Percentiles rank a stretch among this genome's conserved stretches.
phyloP scores from a whole-genome alignment of 2,888 invertebrate species.

The Sinopyrophorus schimmeli region DNA sequence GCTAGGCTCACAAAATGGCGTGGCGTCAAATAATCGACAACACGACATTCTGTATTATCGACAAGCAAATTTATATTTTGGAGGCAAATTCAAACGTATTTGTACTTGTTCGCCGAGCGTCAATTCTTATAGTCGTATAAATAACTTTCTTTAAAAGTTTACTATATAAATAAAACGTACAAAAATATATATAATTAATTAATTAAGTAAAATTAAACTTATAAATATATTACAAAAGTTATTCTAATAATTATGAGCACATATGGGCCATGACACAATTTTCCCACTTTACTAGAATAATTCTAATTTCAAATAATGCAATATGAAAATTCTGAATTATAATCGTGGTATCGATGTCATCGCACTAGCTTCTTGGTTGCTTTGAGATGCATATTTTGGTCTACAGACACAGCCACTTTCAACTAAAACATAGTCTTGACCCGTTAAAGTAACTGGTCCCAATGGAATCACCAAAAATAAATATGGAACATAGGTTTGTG shows the following conservation, averaged over 20 bases:
- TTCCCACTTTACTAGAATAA: conserved; percentile 11
- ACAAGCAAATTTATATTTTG: neutral
- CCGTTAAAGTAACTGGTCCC: conserved; percentile 87
- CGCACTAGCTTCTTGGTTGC: conserved; percentile 50
- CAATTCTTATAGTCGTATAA: too few relatives aligned
- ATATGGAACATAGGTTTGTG: conserved; percentile 90
- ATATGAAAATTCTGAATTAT: conserved; percentile 35
- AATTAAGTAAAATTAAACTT: conserved; percentile 22
- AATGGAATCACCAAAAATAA: conserved; percentile 87
- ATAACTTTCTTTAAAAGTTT: too few relatives aligned
- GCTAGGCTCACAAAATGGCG: conserved; percentile 45
- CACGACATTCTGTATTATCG: conserved; percentile 15
- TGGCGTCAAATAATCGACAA: conserved; percentile 42
- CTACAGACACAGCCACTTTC: conserved; percentile 92
- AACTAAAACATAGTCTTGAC: conserved; percentile 92
- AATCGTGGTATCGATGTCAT: conserved; percentile 52
- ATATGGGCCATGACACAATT: conserved; percentile 25
- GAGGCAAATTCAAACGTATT: conserved; percentile 15
- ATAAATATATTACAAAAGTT: conserved; percentile 25
- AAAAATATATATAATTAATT: conserved; percentile 15
- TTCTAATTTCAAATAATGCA: conserved; percentile 4
- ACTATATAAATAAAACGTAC: neutral
- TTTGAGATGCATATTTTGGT: conserved; percentile 56
- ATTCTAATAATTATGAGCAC: conserved; percentile 28
- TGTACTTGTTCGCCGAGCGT: too few relatives aligned